Evolutionary conservation across 1,140 invertebrate species (phyloP), one percentile per base, ranked within the genome.

Genomic region (Sycophaga agraensis): DNA sequence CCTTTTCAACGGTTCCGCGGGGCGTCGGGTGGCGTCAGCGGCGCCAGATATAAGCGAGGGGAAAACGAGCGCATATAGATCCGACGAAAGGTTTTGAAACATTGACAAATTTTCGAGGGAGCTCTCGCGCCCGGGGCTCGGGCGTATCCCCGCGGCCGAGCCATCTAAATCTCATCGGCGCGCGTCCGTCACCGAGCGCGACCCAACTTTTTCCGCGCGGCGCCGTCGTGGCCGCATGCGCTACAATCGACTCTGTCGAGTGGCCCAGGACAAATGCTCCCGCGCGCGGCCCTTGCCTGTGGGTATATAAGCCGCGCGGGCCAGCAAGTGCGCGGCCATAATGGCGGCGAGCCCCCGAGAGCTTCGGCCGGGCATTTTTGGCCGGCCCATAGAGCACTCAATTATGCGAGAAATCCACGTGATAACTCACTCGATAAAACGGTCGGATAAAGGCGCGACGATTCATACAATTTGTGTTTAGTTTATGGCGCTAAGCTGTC

Each of bases 341-440:
- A 48, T 37, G 28, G 34, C 37, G 19, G n/a, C n/a, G n/a, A n/a
- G n/a, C n/a, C n/a, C n/a, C n/a, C n/a, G n/a, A n/a, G n/a, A n/a
- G n/a, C n/a, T n/a, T n/a, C n/a, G n/a, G n/a, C n/a, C n/a, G 48
- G 24, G 21, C 28, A 54, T 53, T n/a, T 35, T 43, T 53, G 2
- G 9, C n/a, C 43, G 45, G n/a, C 16, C 26, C 59, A 56, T 42
- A 49, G 37, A 56, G 53, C 35, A 62, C 34, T 62, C 51, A 62
- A 56, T 63, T 50, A 63, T 63, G 53, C 45, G 45, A 35, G 40
- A 63, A 56, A 56, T 49, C 46, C 37, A 35, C 53, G 46, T 50
- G 37, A 56, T 62, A 62, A 63, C 53, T 63, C 43, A 63, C 46
- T 50, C 53, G 45, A 63, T 56, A 56, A 56, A 63, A 40, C 35